phyloP scores from a whole-genome alignment of 2,888 invertebrate genomes.

The Homarus gammarus region DNA sequence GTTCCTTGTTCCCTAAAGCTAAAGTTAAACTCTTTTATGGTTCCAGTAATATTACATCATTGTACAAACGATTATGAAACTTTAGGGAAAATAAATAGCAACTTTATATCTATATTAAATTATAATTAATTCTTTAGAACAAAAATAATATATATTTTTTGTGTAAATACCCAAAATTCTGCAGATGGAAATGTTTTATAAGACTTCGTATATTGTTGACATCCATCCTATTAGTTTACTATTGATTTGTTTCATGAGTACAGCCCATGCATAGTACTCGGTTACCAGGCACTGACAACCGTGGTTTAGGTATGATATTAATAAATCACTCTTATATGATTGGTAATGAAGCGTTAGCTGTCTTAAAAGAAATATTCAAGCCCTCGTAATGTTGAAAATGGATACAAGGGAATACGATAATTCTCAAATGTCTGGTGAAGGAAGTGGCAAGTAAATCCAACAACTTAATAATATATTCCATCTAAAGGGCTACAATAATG shows the following conservation, averaged over 20 bases:
- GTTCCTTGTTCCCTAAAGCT: neutral
- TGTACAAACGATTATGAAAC: neutral
- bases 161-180: neutral
- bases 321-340: constrained; percentile 14
- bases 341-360: neutral
- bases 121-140: too few species aligned
- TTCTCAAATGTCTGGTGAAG: constrained; percentile 7
- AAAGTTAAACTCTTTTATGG: neutral
- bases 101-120: too few species aligned
- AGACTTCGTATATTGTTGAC: constrained; percentile 61
- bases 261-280: constrained; percentile 26
- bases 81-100: neutral
- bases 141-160: neutral
- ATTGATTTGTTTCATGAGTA: constrained; percentile 60
- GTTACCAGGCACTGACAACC: constrained; percentile 45
- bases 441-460: constrained; percentile 11
- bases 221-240: constrained; percentile 57
- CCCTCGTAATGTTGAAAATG: neutral
- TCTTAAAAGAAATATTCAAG: neutral
- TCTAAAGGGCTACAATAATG: too few species aligned
- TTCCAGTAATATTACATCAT: constrained; percentile 15
- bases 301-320: constrained; percentile 42
- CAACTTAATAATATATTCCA: neutral
- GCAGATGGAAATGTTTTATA: constrained; percentile 8
- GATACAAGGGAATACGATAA: neutral